Evolutionary conservation across 2,797 vertebrate genomes (phyloP), one percentile per base, ranked within the genome.

Genomic region (Champsocephalus esox): DNA sequence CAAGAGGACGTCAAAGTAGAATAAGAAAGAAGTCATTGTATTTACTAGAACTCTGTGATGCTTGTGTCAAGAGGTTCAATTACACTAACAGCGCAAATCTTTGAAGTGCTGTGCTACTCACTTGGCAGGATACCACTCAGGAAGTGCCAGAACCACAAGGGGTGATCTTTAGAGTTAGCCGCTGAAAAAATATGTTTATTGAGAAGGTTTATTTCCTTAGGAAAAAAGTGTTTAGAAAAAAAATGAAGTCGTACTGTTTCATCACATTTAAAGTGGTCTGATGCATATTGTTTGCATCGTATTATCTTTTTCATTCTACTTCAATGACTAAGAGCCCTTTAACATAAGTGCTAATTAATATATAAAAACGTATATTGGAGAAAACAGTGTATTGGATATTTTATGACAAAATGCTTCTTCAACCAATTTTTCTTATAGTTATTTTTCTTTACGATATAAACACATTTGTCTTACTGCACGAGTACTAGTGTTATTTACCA

Each of bases 1-100:
- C 74, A 78, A 70, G 61, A 67, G 77, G 61, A 63, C 9, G 14
- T 80, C 63, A 85, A 80, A 70, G 52, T 50, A 57, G 43, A 67
- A 66, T 69, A 74, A 69, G 69, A 74, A 78, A 73, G 67, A 69
- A 57, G 32, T 78, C 55, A 45, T 73, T 63, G 63, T 86, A 86
- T 89, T 89, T 87, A 61, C 76, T 52, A 66, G 71, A 80, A 78
- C 70, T 80, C 66, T 80, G 50, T 9, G 12, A 75, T 44, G 64
- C 69, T 77, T 67, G 55, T 87, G 79, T 87, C 83, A 88, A 90
- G 62, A 79, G 76, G 76, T 91, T 89, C 61, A 86, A 66, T 88
- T 87, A 82, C 64, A 50, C 65, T 61, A 79, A 77, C 70, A 78
- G 58, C 10, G 57, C 52, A 5, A 73, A 74, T 76, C 68, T 82